These are phyloP conservation scores for Exocentrus adspersus DNA, from an alignment of 2,888 invertebrate genomes.

Conservation along the genomic window DNA sequence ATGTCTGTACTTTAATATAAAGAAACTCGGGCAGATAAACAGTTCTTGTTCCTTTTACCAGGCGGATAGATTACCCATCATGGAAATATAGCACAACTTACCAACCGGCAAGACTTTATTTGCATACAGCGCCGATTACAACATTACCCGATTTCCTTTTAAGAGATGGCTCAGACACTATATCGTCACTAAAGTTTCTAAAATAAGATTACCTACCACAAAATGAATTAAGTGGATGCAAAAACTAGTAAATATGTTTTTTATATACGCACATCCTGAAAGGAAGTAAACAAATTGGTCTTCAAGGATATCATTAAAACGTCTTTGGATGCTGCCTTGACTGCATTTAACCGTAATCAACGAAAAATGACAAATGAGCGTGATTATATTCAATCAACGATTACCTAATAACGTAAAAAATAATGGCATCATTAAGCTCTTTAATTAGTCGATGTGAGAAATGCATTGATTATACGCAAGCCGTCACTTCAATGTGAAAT, in stretches of 20 bases:
- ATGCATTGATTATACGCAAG: neutral
- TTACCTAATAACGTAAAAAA: neutral
- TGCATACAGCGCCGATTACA: too few relatives aligned
- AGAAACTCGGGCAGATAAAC: neutral
- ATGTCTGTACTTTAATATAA: neutral
- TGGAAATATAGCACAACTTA: too few relatives aligned
- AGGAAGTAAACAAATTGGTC: constrained; percentile 13
- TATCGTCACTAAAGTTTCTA: too few relatives aligned
- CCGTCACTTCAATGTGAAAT: neutral
- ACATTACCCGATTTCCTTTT: too few relatives aligned
- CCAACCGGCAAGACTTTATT: too few relatives aligned
- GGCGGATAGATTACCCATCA: too few relatives aligned
- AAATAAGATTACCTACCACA: too few relatives aligned
- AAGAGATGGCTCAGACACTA: too few relatives aligned
- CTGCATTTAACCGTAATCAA: neutral
- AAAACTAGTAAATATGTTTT: too few relatives aligned
- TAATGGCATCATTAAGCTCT: neutral
- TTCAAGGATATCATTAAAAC: constrained; percentile 7
- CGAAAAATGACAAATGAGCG: neutral
- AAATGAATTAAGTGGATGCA: too few relatives aligned
- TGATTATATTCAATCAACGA: neutral
- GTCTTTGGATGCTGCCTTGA: constrained; percentile 2
- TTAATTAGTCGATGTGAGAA: neutral
- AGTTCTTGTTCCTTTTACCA: too few relatives aligned
- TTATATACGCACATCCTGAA: neutral